Conservation (phyloP, 2,888 invertebrate genomes). For the Caenorhabditis wallacei region DNA sequence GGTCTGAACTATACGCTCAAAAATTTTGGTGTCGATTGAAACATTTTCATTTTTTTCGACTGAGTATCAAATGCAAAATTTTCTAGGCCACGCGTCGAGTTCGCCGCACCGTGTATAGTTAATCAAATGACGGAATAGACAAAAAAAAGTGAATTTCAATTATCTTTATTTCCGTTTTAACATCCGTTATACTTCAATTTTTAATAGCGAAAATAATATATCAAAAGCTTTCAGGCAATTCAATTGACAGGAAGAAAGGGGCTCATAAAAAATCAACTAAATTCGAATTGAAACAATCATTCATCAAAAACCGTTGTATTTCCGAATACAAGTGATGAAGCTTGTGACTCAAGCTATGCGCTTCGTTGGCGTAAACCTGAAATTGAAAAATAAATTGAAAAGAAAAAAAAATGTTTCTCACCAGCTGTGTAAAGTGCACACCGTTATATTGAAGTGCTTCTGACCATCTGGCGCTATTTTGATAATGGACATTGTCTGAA, state of each 20-base stretch:
- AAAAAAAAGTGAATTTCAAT: not conserved
- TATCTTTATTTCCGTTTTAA: slow-evolving; percentile 25
- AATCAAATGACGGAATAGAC: too few species aligned
- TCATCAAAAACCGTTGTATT: slow-evolving; percentile 51
- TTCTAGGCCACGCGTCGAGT: too few species aligned
- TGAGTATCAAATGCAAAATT: too few species aligned
- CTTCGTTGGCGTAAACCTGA: slow-evolving; percentile 63
- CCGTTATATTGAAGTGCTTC: slow-evolving; percentile 91
- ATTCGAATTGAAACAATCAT: slow-evolving; percentile 50
- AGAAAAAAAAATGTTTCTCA: slow-evolving; percentile 82
- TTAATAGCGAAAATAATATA: slow-evolving; percentile 1
- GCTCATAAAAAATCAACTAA: slow-evolving; percentile 10
- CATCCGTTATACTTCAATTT: slow-evolving; percentile 1
- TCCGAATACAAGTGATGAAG: slow-evolving; percentile 52
- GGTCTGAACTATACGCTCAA: too few species aligned
- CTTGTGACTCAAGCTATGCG: slow-evolving; percentile 48
- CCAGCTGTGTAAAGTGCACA: slow-evolving; percentile 94
- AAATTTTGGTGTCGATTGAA: too few species aligned
- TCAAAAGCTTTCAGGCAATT: slow-evolving; percentile 23
- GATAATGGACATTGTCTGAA: slow-evolving; percentile 91
- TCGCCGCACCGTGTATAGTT: too few species aligned
- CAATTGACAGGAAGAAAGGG: not conserved
- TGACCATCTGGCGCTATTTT: slow-evolving; percentile 94
- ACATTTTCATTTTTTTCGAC: too few species aligned
- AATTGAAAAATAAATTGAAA: slow-evolving; percentile 1